Evolutionary conservation across 2,888 invertebrate genomes (phyloP), one percentile per base, ranked within the genome.

Genomic region (Ornithoptera alexandrae): DNA sequence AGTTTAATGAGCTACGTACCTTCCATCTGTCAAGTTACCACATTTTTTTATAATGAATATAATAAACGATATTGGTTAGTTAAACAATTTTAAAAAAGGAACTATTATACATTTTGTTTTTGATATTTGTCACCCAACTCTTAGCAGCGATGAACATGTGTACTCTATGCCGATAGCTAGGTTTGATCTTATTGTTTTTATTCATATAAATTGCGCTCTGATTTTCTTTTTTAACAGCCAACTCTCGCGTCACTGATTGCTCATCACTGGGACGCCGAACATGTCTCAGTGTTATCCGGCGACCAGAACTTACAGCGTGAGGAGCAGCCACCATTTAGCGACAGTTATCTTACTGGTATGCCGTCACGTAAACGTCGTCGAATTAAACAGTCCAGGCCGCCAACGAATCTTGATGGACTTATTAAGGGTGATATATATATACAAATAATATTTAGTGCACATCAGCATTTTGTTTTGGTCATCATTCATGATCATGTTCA

Each of bases 281-380:
- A 98, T 98, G 95, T 97, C 72, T 97, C 98, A 12, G 96, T 98
- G 74, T 96, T 98, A 74, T 94, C 96, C 12, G 94, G 95, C 71
- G 98, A 98, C 86, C 93, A 95, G 64, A 94, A 95, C 77, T 90
- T 94, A 69, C 98, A 97, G 86, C 92, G 95, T 67, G 88, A 94
- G 64, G 94, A 95, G 72, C 83, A 91, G 75, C 87, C 87, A 75
- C 90, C 90, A 0, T 96, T 96, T 85, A 98, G 98, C 81, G 98
- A 98, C 89, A 97, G 97, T 0, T 98, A 98, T 86, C 91, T 98
- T 61, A 95, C 96, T 12, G 97, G 97, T 17, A 96, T 98, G 95
- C 97, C 98, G 18, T 95, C 96, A 58, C 97, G 98, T 86, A 94
- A 98, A 71, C 95, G 98, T 74, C 97, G 97, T 84, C 93, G 97